These are phyloP conservation scores for Drosophila biarmipes DNA, from an alignment of 1,140 invertebrate species.

Conservation along the genomic window DNA sequence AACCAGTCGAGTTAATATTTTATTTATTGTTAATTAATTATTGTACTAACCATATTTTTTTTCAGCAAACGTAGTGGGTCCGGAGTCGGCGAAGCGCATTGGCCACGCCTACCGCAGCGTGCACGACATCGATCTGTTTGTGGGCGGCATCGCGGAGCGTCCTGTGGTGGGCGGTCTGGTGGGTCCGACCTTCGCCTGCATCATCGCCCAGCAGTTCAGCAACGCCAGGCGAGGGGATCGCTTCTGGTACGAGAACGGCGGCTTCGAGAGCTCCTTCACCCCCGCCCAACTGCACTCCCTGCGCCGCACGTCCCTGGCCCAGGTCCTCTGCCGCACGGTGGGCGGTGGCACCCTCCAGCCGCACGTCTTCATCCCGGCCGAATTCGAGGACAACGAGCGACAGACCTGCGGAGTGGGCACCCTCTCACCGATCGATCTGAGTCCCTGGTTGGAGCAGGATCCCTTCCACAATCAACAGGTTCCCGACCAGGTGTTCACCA, in stretches of 20 bases:
- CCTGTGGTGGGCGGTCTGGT: conserved; percentile 92
- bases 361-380: conserved; percentile 76
- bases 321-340: conserved; percentile 90
- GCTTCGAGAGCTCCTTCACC: conserved; percentile 90
- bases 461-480: conserved; percentile 59
- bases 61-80: conserved; percentile 88
- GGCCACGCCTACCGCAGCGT: conserved; percentile 89
- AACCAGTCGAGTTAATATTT: no score
- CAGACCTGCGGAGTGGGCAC: conserved; percentile 67
- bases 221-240: conserved; percentile 95
- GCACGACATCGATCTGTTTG: conserved; percentile 96
- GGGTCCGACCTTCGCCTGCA: conserved; percentile 98
- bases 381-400: conserved; percentile 75
- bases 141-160: conserved; percentile 93
- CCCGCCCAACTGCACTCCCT: conserved; percentile 94
- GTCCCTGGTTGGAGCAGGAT: conserved; percentile 82
- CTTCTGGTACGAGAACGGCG: conserved; percentile 96
- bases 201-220: conserved; percentile 96
- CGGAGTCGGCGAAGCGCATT: conserved; percentile 88
- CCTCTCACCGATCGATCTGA: conserved; percentile 71
- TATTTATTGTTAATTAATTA: no score
- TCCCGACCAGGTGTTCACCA: conserved; percentile 50
- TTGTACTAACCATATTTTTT: background rate
- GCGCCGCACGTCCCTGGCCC: conserved; percentile 90
- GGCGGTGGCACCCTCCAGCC: conserved; percentile 82